A percentile compares a stretch with the other conserved stretches of the same genome.
Conservation (phyloP, 2,113 vertebrate species). For the pig (Sus scrofa) region T2T-Sscrofa CM000822.6:17319501-17320000, state of each 20-base stretch:
- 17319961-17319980: conserved; percentile 20
- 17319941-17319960: conserved; percentile 20
- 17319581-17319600: background rate
- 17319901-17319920: conserved; percentile 51
- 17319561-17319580: background rate
- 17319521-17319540: too few relatives aligned
- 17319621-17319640: background rate
- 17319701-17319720: background rate
- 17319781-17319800: conserved; percentile 67
- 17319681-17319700: background rate
- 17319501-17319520: background rate
- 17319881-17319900: conserved; percentile 58
- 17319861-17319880: conserved; percentile 51
- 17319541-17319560: too few relatives aligned
- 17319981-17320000: conserved; percentile 44
- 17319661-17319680: background rate
- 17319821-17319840: conserved; percentile 75
- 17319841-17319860: conserved; percentile 54
- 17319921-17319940: conserved; percentile 45
- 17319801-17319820: conserved; percentile 68
- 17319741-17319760: conserved; percentile 33
- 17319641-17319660: background rate
- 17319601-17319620: background rate
- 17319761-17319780: conserved; percentile 59
- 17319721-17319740: background rate